Evolutionary conservation across 2,113 vertebrate genomes (phyloP).

Genomic region (Candoia aspera): DNA sequence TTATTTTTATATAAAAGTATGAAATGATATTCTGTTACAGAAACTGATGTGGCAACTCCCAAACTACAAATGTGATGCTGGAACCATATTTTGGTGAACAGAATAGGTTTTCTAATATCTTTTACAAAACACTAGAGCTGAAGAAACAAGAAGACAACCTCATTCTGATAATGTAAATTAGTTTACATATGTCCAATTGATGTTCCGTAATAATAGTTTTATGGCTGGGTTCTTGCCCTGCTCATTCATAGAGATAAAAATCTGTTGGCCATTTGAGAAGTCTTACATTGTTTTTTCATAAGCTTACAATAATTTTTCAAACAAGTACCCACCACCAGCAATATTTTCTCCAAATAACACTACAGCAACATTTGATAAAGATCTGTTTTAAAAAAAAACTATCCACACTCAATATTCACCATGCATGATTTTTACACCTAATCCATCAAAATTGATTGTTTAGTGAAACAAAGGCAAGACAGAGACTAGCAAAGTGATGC

Average conservation of each 20-base stretch:
- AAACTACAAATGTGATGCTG: conserved; percentile 65
- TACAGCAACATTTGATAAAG: conserved; percentile 42
- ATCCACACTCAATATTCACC: conserved; percentile 14
- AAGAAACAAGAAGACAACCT: conserved; percentile 50
- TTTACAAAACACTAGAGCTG: conserved; percentile 44
- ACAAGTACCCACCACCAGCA: conserved; percentile 8
- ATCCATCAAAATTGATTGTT: conserved; percentile 25
- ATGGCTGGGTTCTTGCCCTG: neutral
- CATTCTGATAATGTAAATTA: conserved; percentile 53
- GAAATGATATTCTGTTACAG: conserved; percentile 52
- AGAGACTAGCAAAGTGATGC: conserved; percentile 24
- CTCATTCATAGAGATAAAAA: conserved; percentile 25
- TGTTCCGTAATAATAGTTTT: neutral
- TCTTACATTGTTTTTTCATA: conserved; percentile 37
- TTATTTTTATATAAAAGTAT: conserved; percentile 67
- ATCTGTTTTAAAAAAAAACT: conserved; percentile 24
- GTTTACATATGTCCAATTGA: conserved; percentile 29
- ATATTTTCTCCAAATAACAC: conserved; percentile 10
- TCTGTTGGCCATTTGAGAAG: neutral
- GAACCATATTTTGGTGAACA: conserved; percentile 55
- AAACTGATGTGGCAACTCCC: conserved; percentile 52
- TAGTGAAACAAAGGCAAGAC: conserved; percentile 42
- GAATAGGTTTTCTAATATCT: conserved; percentile 40
- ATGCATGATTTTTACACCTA: conserved; percentile 7
- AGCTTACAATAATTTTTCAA: conserved; percentile 3